These are phyloP conservation scores for Rugalucina vietnamica DNA, from an alignment of 2,888 invertebrate genomes.

Conservation along the genomic window DNA sequence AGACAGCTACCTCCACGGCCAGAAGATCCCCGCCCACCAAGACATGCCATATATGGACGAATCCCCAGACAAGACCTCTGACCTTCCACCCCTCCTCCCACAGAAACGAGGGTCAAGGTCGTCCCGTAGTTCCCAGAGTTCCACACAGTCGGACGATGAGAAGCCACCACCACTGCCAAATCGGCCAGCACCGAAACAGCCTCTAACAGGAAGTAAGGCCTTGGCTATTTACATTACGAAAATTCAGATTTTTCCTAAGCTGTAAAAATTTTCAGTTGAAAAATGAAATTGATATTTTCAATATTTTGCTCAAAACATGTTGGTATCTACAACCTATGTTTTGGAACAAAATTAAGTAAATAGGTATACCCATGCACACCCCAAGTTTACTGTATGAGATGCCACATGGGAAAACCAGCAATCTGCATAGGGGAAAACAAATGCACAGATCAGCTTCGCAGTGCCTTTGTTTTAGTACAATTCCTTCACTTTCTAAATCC, in stretches of 20 bases:
- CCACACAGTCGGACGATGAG: not conserved
- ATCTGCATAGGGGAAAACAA: no score
- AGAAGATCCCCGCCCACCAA: slow-evolving; percentile 48
- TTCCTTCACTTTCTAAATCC: no score
- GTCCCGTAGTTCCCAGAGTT: not conserved
- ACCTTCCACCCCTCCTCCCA: slow-evolving; percentile 32
- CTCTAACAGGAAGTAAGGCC: not conserved
- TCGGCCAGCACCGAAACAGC: slow-evolving; percentile 40
- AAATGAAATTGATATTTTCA: no score
- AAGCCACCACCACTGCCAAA: slow-evolving; percentile 45
- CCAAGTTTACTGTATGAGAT: no score
- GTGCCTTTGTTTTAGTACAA: no score
- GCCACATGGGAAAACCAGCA: no score
- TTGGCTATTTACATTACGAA: no score
- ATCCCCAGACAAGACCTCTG: slow-evolving; percentile 11
- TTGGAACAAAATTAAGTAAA: no score
- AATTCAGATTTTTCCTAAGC: not conserved
- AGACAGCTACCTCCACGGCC: slow-evolving; percentile 71
- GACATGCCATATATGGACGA: slow-evolving; percentile 60
- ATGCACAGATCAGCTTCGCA: no score
- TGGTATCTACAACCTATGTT: no score
- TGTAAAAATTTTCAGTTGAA: not conserved
- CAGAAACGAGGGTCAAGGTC: not conserved
- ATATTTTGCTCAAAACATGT: no score
- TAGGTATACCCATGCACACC: no score